Conservation (phyloP, 2,113 vertebrate genomes). For the Hystrix brachyura region DNA sequence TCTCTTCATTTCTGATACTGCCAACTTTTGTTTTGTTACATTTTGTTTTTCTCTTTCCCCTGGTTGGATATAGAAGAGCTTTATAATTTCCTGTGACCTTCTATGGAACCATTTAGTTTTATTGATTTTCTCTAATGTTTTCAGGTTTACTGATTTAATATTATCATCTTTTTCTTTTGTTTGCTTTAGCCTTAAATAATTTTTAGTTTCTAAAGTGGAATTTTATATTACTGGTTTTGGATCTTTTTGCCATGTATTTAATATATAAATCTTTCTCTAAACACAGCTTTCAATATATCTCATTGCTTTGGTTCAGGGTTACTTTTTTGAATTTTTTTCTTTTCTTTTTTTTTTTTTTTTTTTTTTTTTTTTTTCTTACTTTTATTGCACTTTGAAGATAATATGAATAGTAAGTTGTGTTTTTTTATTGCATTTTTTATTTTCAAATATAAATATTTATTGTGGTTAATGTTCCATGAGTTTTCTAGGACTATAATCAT, state of each 20-base stretch:
- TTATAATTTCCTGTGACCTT: not conserved
- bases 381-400: not conserved
- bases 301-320: not conserved
- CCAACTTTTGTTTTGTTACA: not conserved
- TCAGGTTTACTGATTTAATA: not conserved
- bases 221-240: not conserved
- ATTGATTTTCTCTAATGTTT: not conserved
- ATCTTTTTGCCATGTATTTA: not conserved
- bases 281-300: not conserved
- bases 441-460: not conserved
- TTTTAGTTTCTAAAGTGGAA: accelerated
- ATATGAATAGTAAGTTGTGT: not conserved
- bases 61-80: not conserved
- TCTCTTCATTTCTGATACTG: not conserved
- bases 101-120: not conserved
- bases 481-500: not conserved
- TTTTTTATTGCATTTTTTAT: not conserved
- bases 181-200: not conserved
- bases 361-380: too few species aligned
- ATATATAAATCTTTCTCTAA: not conserved
- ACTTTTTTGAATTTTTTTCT: too few species aligned
- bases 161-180: not conserved
- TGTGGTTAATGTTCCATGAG: not conserved
- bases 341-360: not conserved
- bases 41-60: not conserved